Percentiles rank a stretch among this genome's conserved stretches.
Evolutionary conservation across 2,888 invertebrate species (phyloP).

Genomic region (Siphlonurus alternatus): DNA sequence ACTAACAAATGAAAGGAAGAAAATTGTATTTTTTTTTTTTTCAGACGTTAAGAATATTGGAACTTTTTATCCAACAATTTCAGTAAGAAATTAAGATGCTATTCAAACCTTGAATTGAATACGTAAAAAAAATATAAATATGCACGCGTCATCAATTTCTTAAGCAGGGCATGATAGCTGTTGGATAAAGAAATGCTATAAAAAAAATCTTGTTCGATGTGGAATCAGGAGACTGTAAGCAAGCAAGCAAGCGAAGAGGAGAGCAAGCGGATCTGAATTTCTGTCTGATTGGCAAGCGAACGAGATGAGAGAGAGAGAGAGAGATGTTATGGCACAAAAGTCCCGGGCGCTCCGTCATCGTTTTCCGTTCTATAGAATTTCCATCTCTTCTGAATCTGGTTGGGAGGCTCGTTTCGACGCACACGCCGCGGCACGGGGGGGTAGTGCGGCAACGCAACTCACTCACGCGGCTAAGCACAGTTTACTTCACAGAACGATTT

Average conservation of each 20-base stretch:
- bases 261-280: too few species aligned
- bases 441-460: not conserved
- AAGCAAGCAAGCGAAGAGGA: too few species aligned
- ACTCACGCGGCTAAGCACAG: not conserved
- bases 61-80: too few species aligned
- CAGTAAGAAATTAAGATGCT: too few species aligned
- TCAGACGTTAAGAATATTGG: too few species aligned
- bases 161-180: not conserved
- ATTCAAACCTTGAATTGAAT: too few species aligned
- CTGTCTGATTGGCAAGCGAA: not conserved
- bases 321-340: not conserved
- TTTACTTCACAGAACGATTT: not conserved
- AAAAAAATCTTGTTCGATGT: not conserved
- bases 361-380: not conserved
- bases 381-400: not conserved
- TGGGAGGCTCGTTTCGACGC: too few species aligned
- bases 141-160: not conserved
- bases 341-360: not conserved
- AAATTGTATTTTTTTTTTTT: too few species aligned
- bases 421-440: too few species aligned
- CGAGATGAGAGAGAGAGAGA: not conserved
- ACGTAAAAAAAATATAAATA: too few species aligned
- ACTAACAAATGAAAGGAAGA: too few species aligned
- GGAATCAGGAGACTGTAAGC: not conserved
- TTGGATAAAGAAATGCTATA: not conserved